These are phyloP conservation scores for Nicator chloris DNA, from an alignment of 2,113 vertebrate genomes.

Conservation along the genomic window DNA sequence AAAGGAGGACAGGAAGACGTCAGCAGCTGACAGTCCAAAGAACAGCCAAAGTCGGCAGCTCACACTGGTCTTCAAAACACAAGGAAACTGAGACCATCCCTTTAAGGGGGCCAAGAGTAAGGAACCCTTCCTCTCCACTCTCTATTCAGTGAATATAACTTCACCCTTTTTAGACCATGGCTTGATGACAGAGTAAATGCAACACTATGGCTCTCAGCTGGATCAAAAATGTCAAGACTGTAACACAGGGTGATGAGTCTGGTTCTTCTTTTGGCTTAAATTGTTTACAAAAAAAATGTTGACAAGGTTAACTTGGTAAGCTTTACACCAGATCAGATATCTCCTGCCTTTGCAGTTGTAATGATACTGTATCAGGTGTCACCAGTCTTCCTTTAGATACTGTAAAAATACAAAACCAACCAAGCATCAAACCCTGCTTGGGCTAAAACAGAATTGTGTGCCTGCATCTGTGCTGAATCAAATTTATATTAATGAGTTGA, in stretches of 20 bases:
- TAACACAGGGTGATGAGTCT: neutral
- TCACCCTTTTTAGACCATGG: neutral
- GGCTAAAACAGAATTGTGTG: neutral
- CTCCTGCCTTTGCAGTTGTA: neutral
- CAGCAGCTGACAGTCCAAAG: neutral
- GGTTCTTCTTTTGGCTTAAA: neutral
- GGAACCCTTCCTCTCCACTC: neutral
- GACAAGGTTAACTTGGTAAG: neutral
- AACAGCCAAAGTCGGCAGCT: neutral
- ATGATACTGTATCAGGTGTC: neutral
- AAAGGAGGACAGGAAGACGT: neutral
- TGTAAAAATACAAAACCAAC: neutral
- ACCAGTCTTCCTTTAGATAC: neutral
- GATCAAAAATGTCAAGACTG: neutral
- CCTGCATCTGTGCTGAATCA: neutral
- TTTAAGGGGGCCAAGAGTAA: neutral
- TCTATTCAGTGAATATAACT: neutral
- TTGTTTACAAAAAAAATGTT: neutral
- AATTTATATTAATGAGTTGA: neutral
- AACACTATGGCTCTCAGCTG: neutral
- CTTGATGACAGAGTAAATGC: neutral
- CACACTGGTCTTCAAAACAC: neutral
- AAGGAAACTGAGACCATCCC: neutral
- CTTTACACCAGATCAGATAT: neutral
- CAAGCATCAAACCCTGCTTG: neutral